Base-by-base conservation (phyloP, 2,797 vertebrate species). In the Acanthis flammea region DNA sequence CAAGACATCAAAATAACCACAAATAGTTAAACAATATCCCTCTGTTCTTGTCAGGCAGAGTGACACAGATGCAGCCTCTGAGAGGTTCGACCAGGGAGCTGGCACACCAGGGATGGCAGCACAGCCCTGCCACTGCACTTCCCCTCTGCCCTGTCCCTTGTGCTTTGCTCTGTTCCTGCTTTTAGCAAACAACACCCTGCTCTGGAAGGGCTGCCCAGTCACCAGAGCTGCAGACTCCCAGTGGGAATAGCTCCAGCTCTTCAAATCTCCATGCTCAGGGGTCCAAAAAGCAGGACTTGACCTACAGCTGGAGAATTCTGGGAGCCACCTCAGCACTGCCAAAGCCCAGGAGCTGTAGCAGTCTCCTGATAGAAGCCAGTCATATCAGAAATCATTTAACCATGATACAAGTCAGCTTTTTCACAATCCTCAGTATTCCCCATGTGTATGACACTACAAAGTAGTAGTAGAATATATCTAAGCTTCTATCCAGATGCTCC, bases 1-100 rank as follows among this genome's bases (percentile, higher is more conserved):
- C 35, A 47, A 85, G 61, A 91, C 77, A 92, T 89, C 77, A 93
- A 74, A 94, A 89, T 70, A 73, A 84, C 83, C 88, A 89, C 92
- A 91, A 83, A 80, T 8, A 71, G 83, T 89, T 92, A 94, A 94
- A 84, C 61, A 72, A 65, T 19, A 77, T 44, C 54, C 47, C 51
- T 80, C 21, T 45, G 39, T 31, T 75, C 55, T 42, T 77, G 84
- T 53, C 66, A 71, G 55, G 41, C 54, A 63, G 77, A 72, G 37
- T 66, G 70, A 48, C 63, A 83, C 10, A 42, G 53, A 57, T 19
- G 41, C 48, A 87, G 80, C 55, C 71, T 67, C 47, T 44, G 60
- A 82, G 62, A 51, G 35, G 35, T 16, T 0, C 15, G 44, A 28
- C 1, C 15, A 54, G 33, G 47, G 41, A 65, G 67, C 39, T 15